A percentile compares a stretch with the other conserved stretches of the same genome.
Conservation (phyloP, 2,888 invertebrate species). For the Lymantria dispar region DNA sequence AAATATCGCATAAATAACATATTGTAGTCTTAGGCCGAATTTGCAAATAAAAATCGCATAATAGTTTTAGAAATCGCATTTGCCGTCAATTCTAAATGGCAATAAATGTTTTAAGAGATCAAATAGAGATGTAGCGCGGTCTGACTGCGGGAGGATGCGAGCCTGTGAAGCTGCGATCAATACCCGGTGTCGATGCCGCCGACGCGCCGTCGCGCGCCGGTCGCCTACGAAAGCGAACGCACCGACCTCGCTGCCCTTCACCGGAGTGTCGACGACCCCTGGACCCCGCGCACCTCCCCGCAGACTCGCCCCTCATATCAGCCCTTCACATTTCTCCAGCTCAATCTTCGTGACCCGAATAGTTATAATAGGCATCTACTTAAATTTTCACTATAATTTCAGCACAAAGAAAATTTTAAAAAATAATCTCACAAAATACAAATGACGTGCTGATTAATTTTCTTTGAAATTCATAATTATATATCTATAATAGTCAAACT, state of each 20-base stretch:
- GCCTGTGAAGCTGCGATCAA: conserved; percentile 72
- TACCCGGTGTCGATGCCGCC: conserved; percentile 48
- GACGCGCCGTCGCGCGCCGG: conserved; percentile 47
- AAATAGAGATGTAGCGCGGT: conserved; percentile 34
- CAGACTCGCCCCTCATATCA: conserved; percentile 38
- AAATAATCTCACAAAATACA: not conserved
- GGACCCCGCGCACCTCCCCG: conserved; percentile 42
- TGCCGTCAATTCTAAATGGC: conserved; percentile 16
- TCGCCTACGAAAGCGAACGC: conserved; percentile 75
- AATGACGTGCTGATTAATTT: not conserved
- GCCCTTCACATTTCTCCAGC: conserved; percentile 53
- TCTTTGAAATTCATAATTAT: not conserved
- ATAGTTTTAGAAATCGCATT: not conserved
- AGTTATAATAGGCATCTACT: conserved; percentile 32
- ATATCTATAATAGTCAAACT: not conserved
- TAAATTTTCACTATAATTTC: conserved; percentile 19
- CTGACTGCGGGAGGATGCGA: conserved; percentile 59
- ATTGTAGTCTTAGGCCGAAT: no score
- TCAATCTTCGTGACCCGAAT: conserved; percentile 70
- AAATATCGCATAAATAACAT: no score
- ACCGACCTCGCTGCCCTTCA: conserved; percentile 78
- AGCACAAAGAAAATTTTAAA: not conserved
- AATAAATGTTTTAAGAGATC: conserved; percentile 35
- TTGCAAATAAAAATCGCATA: no score
- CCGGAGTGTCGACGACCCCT: conserved; percentile 75